phyloP scores from a whole-genome alignment of 1,140 invertebrate species.

The Halyomorpha halys region DNA sequence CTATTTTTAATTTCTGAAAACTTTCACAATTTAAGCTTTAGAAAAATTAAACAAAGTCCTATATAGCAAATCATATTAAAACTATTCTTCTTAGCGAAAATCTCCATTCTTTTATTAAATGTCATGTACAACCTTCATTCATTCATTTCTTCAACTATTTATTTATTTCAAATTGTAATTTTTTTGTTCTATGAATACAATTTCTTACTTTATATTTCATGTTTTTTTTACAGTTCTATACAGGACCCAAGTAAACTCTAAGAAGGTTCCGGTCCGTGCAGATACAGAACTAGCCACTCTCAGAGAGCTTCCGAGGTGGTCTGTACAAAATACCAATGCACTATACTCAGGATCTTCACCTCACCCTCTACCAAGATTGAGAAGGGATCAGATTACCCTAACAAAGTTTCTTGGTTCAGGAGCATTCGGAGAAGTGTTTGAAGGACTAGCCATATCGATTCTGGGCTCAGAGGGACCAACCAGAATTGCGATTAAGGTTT shows the following conservation, averaged over 20 bases:
- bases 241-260: constrained; percentile 30
- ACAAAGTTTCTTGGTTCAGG: constrained; percentile 86
- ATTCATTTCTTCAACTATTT: too few relatives aligned
- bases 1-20: too few relatives aligned
- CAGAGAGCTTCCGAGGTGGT: constrained; percentile 63
- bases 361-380: constrained; percentile 61
- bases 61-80: too few relatives aligned
- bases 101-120: too few relatives aligned
- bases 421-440: constrained; percentile 94
- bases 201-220: not conserved
- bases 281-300: constrained; percentile 80
- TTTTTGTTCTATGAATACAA: too few relatives aligned
- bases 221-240: not conserved
- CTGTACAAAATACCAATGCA: constrained; percentile 67
- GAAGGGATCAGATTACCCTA: constrained; percentile 59
- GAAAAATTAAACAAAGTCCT: too few relatives aligned
- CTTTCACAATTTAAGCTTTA: too few relatives aligned
- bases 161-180: too few relatives aligned
- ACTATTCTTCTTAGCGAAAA: too few relatives aligned
- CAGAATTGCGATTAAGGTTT: constrained; percentile 75
- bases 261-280: constrained; percentile 39
- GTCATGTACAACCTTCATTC: too few relatives aligned
- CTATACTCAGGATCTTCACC: constrained; percentile 49
- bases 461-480: constrained; percentile 43
- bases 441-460: constrained; percentile 65